These are phyloP conservation scores for Tinamus guttatus DNA, from an alignment of 2,113 vertebrate species.

Conservation along the genomic window DNA sequence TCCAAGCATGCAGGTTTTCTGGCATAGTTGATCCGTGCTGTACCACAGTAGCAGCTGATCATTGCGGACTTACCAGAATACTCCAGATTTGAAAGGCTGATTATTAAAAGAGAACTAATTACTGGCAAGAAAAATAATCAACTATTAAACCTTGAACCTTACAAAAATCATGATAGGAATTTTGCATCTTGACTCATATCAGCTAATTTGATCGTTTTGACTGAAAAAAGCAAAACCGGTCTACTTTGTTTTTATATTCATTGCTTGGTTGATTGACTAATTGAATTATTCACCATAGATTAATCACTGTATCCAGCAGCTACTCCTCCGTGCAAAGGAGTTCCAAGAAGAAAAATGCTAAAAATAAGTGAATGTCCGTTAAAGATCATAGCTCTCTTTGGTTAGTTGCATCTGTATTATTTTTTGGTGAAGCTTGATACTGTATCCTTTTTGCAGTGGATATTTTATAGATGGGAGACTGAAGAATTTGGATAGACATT, in stretches of 20 bases:
- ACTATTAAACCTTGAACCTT: background rate
- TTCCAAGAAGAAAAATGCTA: background rate
- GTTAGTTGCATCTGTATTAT: background rate
- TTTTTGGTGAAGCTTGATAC: background rate
- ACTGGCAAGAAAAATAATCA: background rate
- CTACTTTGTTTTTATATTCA: background rate
- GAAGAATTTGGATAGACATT: background rate
- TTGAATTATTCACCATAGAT: background rate
- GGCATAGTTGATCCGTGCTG: background rate
- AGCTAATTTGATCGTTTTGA: background rate
- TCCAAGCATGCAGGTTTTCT: background rate
- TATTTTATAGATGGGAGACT: background rate
- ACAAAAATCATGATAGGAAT: background rate
- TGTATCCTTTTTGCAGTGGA: background rate
- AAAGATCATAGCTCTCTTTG: background rate
- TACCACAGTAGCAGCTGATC: background rate
- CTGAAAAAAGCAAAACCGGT: background rate
- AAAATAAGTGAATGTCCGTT: background rate
- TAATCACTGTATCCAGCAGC: background rate
- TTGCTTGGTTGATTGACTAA: background rate
- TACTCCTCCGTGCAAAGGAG: background rate
- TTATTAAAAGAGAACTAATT: rapidly evolving
- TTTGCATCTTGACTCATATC: background rate
- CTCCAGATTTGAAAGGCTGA: background rate
- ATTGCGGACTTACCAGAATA: background rate